Conservation (phyloP, 1,140 invertebrate species). For the Eciton burchellii region DNA sequence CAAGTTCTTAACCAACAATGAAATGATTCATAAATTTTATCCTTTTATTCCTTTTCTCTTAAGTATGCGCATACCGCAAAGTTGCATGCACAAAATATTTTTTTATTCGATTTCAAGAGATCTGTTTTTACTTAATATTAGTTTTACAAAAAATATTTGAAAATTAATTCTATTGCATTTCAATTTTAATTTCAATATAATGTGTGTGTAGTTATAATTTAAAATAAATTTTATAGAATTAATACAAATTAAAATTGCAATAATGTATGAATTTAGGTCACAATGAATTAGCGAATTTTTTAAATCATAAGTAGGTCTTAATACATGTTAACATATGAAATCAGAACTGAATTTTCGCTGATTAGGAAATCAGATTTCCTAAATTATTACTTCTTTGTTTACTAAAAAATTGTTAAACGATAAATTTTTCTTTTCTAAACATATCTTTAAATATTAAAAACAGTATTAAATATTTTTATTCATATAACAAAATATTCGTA, state of each 20-base stretch:
- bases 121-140: constrained; percentile 3
- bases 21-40: constrained; percentile 4
- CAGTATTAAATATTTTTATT: no score
- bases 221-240: background rate
- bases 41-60: constrained; percentile 26
- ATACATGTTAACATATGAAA: constrained; percentile 23
- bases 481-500: no score
- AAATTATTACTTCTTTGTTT: background rate
- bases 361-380: constrained; percentile 19
- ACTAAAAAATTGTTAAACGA: background rate
- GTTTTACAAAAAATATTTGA: background rate
- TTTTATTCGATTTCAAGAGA: background rate
- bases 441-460: no score
- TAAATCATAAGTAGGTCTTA: constrained; percentile 1
- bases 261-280: constrained; percentile 36
- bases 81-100: constrained; percentile 2
- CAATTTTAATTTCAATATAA: no score
- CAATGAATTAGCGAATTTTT: background rate
- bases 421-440: no score
- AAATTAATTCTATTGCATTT: background rate
- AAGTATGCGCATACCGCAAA: background rate
- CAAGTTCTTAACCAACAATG: constrained; percentile 11
- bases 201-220: background rate
- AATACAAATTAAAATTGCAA: constrained; percentile 22
- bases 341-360: constrained; percentile 39